Evolutionary conservation across 2,797 vertebrate species (phyloP).

Genomic region (Phalloptychus januarius): DNA sequence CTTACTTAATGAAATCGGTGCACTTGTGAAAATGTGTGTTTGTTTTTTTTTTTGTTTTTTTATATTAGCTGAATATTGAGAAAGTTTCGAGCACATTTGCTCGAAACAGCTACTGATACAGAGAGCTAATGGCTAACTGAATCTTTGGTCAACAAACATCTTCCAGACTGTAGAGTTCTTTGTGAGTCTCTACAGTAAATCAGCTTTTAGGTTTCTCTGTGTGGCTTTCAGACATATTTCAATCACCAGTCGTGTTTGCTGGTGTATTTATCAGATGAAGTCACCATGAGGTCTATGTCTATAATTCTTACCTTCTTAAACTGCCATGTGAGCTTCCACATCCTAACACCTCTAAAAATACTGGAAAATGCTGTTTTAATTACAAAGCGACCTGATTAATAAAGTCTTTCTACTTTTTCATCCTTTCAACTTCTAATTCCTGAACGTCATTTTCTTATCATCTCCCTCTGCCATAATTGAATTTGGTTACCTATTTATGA

Average conservation of each 20-base stretch:
- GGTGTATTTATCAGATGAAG: constrained; percentile 5
- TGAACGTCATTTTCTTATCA: constrained; percentile 68
- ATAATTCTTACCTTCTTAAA: constrained; percentile 44
- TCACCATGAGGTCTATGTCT: constrained; percentile 21
- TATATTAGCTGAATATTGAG: too few relatives aligned
- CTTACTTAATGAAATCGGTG: too few relatives aligned
- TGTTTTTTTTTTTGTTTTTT: too few relatives aligned
- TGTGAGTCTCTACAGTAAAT: not conserved
- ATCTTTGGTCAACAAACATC: not conserved
- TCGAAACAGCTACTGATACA: not conserved
- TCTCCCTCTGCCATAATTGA: constrained; percentile 68
- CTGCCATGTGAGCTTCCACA: constrained; percentile 19
- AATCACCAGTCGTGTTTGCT: not conserved
- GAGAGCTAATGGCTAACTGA: not conserved
- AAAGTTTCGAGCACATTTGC: not conserved
- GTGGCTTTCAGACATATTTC: not conserved
- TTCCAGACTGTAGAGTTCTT: not conserved
- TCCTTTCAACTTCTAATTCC: constrained; percentile 57
- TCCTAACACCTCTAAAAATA: constrained; percentile 45
- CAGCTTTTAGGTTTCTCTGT: not conserved
- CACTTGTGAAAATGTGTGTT: too few relatives aligned
- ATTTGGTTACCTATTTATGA: constrained; percentile 79
- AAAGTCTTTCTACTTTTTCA: constrained; percentile 60
- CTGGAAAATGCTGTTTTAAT: constrained; percentile 49
- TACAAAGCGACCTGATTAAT: constrained; percentile 56